Conservation (phyloP, 2,888 invertebrate genomes). For the Neocrepidodera transversa region DNA sequence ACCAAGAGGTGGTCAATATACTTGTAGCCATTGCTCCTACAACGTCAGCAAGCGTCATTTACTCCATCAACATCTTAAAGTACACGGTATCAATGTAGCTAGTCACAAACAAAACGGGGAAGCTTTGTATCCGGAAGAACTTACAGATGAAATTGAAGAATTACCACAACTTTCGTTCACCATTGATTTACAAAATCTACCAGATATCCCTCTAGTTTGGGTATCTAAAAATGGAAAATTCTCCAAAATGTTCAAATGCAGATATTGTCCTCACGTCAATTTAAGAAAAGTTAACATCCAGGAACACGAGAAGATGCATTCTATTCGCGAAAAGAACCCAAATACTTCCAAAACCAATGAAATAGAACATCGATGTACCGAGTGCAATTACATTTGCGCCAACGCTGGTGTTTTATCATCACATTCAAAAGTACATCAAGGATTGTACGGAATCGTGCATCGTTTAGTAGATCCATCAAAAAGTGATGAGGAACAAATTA, state of each 20-base stretch:
- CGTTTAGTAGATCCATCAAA: slow-evolving; percentile 71
- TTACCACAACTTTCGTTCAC: slow-evolving; percentile 38
- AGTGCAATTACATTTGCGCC: slow-evolving; percentile 81
- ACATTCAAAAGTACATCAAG: slow-evolving; percentile 79
- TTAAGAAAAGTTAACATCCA: slow-evolving; percentile 80
- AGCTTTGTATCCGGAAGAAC: slow-evolving; percentile 52
- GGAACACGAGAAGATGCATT: slow-evolving; percentile 85
- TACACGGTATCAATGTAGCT: slow-evolving; percentile 70
- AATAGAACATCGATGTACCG: slow-evolving; percentile 72
- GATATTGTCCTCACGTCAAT: slow-evolving; percentile 84
- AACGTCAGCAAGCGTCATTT: slow-evolving; percentile 82
- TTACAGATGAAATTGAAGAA: slow-evolving; percentile 55
- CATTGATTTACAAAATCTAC: slow-evolving; percentile 62
- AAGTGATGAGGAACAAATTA: slow-evolving; percentile 73
- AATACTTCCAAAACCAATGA: slow-evolving; percentile 56
- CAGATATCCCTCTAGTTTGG: slow-evolving; percentile 77
- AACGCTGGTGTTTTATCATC: slow-evolving; percentile 74
- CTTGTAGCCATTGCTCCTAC: slow-evolving; percentile 82
- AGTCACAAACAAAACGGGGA: slow-evolving; percentile 55
- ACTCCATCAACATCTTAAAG: slow-evolving; percentile 82
- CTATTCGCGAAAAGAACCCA: slow-evolving; percentile 55
- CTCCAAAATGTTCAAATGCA: slow-evolving; percentile 84
- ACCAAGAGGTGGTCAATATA: slow-evolving; percentile 76
- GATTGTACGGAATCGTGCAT: slow-evolving; percentile 74
- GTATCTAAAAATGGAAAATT: slow-evolving; percentile 76